Evolutionary conservation across 2,888 invertebrate genomes (phyloP), one percentile per base, ranked within the genome.

Genomic region (Blastobasis adustella): DNA sequence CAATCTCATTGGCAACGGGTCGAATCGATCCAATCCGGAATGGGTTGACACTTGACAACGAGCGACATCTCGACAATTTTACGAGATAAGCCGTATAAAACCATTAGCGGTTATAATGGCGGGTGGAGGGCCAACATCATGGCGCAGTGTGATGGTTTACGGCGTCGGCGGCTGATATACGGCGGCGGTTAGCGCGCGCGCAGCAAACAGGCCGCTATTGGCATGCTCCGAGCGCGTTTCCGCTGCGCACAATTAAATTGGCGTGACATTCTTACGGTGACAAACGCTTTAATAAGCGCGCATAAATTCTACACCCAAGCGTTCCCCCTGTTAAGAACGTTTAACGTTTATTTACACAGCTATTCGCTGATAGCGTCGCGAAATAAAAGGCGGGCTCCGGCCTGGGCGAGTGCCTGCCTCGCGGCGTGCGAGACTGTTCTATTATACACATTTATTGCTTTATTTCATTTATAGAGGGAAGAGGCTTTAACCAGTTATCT

Each of bases 391-490:
- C 55, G 56, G 58, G 55, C 57, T 55, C 49, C 54, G 53, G 58
- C 52, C 50, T 55, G 60, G 57, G 61, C 60, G 23, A 23, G 23
- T 23, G 23, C 23, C 23, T 23, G 23, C 23, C 23, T 23, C 23
- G 65, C 67, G 66, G 68, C 66, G 63, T 61, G 57, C 65, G 59
- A 58, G 57, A 65, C 67, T 66, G 69, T 69, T 71, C 66, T 64
- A 70, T 72, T 71, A 74, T 71, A 69, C 72, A 71, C 71, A 67
- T 73, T 76, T 75, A 76, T 78, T 76, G 71, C 75, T 79, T 75
- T 77, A 80, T 82, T 79, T 77, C 67, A 74, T 74, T 70, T 67
- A 61, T 62, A 69, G 69, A 66, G 71, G 76, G 76, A 71, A 71
- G 68, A 64, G 62, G 65, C 70, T 70, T 67, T 65, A 63, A 73